phyloP scores from a whole-genome alignment of 1,140 invertebrate species.

The Oscheius sp. region DNA sequence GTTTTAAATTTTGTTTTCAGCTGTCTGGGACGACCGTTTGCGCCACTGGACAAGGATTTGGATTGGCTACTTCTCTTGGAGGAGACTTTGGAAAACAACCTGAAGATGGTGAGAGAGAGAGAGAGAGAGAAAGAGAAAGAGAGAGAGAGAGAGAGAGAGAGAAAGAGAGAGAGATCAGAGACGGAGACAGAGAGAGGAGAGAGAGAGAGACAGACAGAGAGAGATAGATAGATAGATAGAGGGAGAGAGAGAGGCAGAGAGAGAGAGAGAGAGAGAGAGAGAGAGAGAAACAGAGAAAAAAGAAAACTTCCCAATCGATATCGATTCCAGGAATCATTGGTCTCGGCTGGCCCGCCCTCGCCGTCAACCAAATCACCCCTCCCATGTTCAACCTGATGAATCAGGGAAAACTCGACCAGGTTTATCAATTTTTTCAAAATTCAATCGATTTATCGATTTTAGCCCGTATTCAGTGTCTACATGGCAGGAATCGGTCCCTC shows the following conservation, averaged over 20 bases:
- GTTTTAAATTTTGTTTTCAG: conserved; percentile 7
- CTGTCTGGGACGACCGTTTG: conserved; percentile 24
- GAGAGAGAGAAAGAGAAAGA: too few relatives aligned
- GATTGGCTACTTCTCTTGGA: conserved; percentile 46
- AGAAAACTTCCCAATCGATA: too few relatives aligned
- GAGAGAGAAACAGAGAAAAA: too few relatives aligned
- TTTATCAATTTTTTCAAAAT: conserved; percentile 36
- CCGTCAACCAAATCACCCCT: conserved; percentile 38
- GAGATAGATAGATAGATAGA: too few relatives aligned
- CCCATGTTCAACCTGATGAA: conserved; percentile 37
- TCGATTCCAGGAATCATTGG: conserved; percentile 24
- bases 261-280: too few relatives aligned
- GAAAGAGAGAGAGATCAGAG: too few relatives aligned
- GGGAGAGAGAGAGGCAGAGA: too few relatives aligned
- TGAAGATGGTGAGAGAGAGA: conserved; percentile 45
- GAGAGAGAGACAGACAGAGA: too few relatives aligned
- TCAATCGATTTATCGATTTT: conserved; percentile 27
- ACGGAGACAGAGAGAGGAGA: too few relatives aligned
- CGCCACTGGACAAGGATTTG: conserved; percentile 29
- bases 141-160: too few relatives aligned
- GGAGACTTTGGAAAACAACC: conserved; percentile 44
- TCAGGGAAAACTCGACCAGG: conserved; percentile 30
- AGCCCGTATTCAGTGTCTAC: conserved; percentile 48
- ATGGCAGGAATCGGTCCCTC: conserved; percentile 35
- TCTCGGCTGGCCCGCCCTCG: conserved; percentile 42